phyloP scores from a whole-genome alignment of 2,113 vertebrate genomes.

The Ictalurus punctatus region DNA sequence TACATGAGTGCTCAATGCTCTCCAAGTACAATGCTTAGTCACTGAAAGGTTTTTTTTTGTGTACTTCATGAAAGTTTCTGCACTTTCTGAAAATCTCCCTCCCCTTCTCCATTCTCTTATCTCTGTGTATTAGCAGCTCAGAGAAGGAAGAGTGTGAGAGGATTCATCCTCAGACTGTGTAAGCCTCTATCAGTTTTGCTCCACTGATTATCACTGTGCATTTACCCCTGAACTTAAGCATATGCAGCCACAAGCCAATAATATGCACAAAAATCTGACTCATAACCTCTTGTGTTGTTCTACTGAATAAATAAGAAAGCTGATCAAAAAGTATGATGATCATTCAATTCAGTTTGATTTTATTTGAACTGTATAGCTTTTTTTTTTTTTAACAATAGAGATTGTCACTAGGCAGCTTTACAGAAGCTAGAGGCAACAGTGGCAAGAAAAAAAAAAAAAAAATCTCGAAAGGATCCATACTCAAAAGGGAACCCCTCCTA shows the following conservation, averaged over 20 bases:
- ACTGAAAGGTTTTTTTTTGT: constrained; percentile 2
- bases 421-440: not conserved
- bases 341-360: no score
- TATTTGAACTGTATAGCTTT: not conserved
- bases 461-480: not conserved
- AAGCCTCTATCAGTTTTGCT: constrained; percentile 31
- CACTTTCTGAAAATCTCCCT: constrained; percentile 16
- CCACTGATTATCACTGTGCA: constrained; percentile 12
- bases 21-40: constrained; percentile 31
- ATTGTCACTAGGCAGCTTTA: not conserved
- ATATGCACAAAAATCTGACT: not conserved
- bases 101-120: constrained; percentile 17
- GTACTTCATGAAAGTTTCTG: constrained; percentile 27
- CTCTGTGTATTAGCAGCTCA: constrained; percentile 13
- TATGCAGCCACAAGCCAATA: not conserved
- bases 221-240: not conserved
- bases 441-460: not conserved
- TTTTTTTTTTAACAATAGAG: not conserved
- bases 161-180: constrained; percentile 3
- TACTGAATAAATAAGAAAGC: not conserved
- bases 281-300: not conserved
- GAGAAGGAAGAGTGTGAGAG: constrained; percentile 8
- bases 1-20: constrained; percentile 13
- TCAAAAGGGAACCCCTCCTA: not conserved
- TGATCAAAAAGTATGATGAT: not conserved